These are phyloP conservation scores for Cyprinodon variegatus DNA, from an alignment of 2,113 vertebrate genomes.

Conservation along the genomic window DNA sequence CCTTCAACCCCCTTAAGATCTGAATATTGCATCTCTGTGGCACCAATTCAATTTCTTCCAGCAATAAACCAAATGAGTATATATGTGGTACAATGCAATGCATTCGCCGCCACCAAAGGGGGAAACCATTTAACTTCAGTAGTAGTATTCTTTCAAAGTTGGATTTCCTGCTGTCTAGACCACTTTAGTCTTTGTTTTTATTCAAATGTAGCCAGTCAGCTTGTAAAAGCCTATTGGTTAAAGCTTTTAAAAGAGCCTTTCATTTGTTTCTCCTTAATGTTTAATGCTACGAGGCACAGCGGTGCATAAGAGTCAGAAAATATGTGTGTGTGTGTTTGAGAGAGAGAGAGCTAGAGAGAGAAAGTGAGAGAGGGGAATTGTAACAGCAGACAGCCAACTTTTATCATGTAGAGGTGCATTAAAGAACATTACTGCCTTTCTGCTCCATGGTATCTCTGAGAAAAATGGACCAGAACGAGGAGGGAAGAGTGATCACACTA, in stretches of 20 bases:
- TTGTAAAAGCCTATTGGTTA: conserved; percentile 76
- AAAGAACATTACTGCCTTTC: conserved; percentile 57
- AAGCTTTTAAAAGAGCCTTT: conserved; percentile 75
- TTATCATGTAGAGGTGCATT: conserved; percentile 57
- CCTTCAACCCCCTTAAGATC: conserved; percentile 64
- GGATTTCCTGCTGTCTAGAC: conserved; percentile 80
- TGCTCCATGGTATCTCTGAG: conserved; percentile 38
- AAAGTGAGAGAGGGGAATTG: conserved; percentile 43
- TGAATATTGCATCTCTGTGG: conserved; percentile 71
- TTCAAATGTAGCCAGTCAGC: conserved; percentile 59
- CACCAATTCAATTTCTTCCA: conserved; percentile 72
- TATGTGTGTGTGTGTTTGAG: conserved; percentile 8
- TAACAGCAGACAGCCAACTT: conserved; percentile 62
- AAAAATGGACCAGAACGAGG: conserved; percentile 61
- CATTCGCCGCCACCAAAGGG: conserved; percentile 58
- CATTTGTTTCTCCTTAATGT: conserved; percentile 76
- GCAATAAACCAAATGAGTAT: conserved; percentile 72
- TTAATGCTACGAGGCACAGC: conserved; percentile 67
- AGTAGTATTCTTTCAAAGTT: conserved; percentile 69
- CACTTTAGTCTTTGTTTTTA: conserved; percentile 70
- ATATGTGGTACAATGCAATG: conserved; percentile 62
- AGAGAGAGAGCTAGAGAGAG: not conserved
- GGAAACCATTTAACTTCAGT: conserved; percentile 69
- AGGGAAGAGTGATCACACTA: conserved; percentile 44
- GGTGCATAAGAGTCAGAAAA: conserved; percentile 50